Percentiles rank a stretch among this genome's conserved stretches.
Evolutionary conservation across 2,113 vertebrate species (phyloP).

Genomic region (Cavia aperea): DNA sequence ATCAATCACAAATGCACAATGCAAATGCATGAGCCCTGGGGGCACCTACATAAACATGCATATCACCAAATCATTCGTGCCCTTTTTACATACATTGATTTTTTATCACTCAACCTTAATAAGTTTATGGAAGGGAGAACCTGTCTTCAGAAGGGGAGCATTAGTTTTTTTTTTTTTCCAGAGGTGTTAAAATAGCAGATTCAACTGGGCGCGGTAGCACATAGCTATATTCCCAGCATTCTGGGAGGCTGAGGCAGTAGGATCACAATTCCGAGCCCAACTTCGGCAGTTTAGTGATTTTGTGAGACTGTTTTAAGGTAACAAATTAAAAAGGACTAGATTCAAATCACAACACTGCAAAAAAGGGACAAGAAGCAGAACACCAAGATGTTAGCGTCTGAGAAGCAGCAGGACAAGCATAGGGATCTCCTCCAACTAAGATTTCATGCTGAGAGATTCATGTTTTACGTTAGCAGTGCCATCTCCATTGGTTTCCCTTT

Average conservation of each 20-base stretch:
- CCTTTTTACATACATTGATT: too few species aligned
- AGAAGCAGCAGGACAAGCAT: not conserved
- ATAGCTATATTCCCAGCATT: not conserved
- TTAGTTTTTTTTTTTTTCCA: too few species aligned
- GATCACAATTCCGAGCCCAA: not conserved
- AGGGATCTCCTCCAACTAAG: too few species aligned
- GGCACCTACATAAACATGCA: too few species aligned
- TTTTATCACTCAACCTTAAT: not conserved
- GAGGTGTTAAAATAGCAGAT: not conserved
- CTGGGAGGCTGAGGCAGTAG: not conserved
- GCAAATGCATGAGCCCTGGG: too few species aligned
- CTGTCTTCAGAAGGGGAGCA: not conserved
- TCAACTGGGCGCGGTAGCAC: not conserved
- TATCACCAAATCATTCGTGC: too few species aligned
- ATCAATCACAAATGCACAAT: too few species aligned
- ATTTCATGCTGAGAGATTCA: not conserved
- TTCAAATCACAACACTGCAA: not conserved
- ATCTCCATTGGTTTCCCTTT: not conserved
- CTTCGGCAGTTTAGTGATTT: not conserved
- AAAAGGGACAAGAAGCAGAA: not conserved
- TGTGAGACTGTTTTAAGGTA: not conserved
- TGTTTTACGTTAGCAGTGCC: fast-evolving
- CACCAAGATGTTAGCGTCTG: too few species aligned
- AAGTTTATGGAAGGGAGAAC: not conserved
- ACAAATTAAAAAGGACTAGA: too few species aligned